These are phyloP conservation scores for Babyrousa celebensis DNA, from an alignment of 2,797 vertebrate genomes.

Conservation along the genomic window DNA sequence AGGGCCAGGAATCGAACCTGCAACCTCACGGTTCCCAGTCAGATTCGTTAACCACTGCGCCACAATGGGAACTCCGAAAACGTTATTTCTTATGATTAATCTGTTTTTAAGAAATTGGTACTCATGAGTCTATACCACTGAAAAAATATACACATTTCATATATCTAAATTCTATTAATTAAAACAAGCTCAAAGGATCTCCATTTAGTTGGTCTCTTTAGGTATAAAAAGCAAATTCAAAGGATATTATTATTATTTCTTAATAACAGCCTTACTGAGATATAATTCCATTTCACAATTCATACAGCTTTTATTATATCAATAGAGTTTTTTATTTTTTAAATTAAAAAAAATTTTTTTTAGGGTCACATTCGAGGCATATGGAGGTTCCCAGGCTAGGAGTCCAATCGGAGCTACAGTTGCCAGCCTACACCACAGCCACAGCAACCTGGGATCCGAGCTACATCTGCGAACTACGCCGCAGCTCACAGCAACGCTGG, in stretches of 20 bases:
- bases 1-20: no score
- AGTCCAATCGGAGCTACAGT: no score
- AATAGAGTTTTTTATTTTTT: neutral
- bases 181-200: constrained; percentile 51
- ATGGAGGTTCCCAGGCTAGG: no score
- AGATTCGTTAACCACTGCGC: no score
- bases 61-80: neutral
- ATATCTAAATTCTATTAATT: constrained; percentile 51
- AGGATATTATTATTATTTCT: neutral
- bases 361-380: no score
- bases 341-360: no score
- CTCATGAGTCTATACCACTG: neutral
- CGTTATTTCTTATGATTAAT: neutral
- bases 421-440: no score
- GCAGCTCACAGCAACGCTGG: no score
- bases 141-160: neutral
- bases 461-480: no score
- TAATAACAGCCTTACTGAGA: neutral
- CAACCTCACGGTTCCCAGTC: no score
- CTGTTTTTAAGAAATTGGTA: constrained; percentile 50
- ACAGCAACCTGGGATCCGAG: no score
- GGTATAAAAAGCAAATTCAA: constrained; percentile 54
- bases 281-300: neutral
- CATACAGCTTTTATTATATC: neutral
- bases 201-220: constrained; percentile 43